Evolutionary conservation across 1,140 invertebrate species (phyloP).

Genomic region (Pomacea maculata): DNA sequence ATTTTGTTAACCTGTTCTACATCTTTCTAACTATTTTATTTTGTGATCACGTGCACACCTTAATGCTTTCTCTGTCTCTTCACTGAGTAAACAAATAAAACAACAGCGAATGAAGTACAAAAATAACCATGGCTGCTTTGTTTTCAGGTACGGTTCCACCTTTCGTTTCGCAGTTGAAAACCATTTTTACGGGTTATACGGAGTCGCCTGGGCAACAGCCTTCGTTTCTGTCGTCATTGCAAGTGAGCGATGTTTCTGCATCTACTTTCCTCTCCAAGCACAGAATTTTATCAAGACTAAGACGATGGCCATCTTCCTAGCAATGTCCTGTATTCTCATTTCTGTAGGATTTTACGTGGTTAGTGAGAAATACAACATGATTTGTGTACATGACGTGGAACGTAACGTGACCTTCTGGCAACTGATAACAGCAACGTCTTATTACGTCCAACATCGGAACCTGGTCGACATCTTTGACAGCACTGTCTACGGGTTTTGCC

Average conservation of each 20-base stretch:
- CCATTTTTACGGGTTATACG: background rate
- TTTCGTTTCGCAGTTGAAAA: background rate
- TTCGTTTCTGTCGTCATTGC: constrained; percentile 8
- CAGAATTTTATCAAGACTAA: background rate
- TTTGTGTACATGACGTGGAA: background rate
- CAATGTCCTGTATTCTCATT: background rate
- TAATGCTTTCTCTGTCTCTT: too few relatives aligned
- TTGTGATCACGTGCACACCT: too few relatives aligned
- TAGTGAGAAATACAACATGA: background rate
- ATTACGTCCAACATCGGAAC: background rate
- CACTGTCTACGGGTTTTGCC: background rate
- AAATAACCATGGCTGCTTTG: background rate
- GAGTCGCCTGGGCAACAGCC: background rate
- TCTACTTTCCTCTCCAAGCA: constrained; percentile 1
- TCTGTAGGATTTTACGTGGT: background rate
- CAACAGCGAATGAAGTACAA: too few relatives aligned
- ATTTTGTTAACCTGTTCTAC: too few relatives aligned
- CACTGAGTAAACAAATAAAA: too few relatives aligned
- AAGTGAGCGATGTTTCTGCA: constrained; percentile 12
- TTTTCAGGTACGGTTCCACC: background rate
- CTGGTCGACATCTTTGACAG: background rate
- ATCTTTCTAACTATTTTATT: too few relatives aligned
- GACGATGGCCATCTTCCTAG: constrained; percentile 1
- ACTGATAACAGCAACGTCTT: background rate
- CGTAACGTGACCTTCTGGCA: background rate